Evolutionary conservation across 2,888 invertebrate genomes (phyloP).

Genomic region (Gastrophysa polygoni): DNA sequence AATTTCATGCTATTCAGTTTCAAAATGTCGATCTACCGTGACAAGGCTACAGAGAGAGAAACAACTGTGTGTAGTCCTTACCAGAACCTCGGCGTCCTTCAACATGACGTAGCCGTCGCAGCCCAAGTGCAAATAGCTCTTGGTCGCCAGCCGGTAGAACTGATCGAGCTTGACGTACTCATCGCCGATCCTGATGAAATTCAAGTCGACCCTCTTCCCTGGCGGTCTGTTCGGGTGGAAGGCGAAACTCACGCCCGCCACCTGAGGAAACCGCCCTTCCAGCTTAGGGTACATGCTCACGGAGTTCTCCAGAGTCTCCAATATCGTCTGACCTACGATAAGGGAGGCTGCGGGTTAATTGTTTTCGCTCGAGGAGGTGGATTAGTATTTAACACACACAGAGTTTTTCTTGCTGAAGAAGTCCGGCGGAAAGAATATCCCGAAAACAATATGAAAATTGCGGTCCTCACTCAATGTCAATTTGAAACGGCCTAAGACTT

Average conservation of each 20-base stretch:
- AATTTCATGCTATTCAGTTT: no score
- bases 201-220: conserved; percentile 73
- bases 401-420: no score
- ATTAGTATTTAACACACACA: no score
- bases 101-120: conserved; percentile 87
- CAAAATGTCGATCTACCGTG: no score
- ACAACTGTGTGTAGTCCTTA: conserved; percentile 56
- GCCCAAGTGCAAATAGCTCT: conserved; percentile 79
- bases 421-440: no score
- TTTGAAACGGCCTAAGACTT: no score
- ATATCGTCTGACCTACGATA: conserved; percentile 65
- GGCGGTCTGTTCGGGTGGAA: conserved; percentile 74
- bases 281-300: conserved; percentile 85
- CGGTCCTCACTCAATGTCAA: no score
- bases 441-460: no score
- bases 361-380: neutral
- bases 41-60: neutral
- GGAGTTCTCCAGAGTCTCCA: conserved; percentile 80
- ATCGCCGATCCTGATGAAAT: conserved; percentile 82
- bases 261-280: conserved; percentile 89
- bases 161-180: conserved; percentile 77
- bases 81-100: conserved; percentile 74
- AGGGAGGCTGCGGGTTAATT: neutral
- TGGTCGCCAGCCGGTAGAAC: conserved; percentile 78
- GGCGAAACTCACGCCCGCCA: conserved; percentile 78